A percentile compares a stretch with the other conserved stretches of the same genome.
Conservation (phyloP, 2,888 invertebrate genomes). For the Brachypalpus laphriformis region DNA sequence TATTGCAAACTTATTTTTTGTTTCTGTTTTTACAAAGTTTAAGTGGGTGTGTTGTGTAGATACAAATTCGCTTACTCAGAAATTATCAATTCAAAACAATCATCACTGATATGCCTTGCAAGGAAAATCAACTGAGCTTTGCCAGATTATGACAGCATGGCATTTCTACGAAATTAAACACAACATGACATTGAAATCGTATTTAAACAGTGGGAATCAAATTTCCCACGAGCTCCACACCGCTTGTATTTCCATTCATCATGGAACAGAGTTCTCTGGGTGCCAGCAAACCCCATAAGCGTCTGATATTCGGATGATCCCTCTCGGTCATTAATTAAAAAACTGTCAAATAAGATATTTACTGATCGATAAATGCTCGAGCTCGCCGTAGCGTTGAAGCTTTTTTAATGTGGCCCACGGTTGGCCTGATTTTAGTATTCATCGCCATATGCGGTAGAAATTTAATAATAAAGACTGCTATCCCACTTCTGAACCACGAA, state of each 20-base stretch:
- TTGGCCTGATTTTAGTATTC: conserved; percentile 52
- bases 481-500: conserved; percentile 1
- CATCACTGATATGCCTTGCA: neutral
- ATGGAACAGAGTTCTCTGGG: neutral
- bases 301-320: conserved; percentile 46
- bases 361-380: conserved; percentile 64
- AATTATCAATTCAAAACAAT: conserved; percentile 26
- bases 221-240: conserved; percentile 56
- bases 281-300: conserved; percentile 19
- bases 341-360: conserved; percentile 68
- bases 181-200: conserved; percentile 41
- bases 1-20: too few relatives aligned
- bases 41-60: conserved; percentile 19
- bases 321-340: conserved; percentile 51
- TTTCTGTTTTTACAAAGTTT: too few relatives aligned
- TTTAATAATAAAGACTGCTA: neutral
- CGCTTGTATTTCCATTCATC: conserved; percentile 18
- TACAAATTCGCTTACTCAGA: neutral
- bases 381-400: conserved; percentile 5
- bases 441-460: conserved; percentile 34
- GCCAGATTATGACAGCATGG: conserved; percentile 60
- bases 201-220: conserved; percentile 35
- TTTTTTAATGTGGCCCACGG: conserved; percentile 25
- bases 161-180: conserved; percentile 56
- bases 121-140: conserved; percentile 29